Base-by-base conservation (phyloP, 2,888 invertebrate species). In the Xestia xanthographa region DNA sequence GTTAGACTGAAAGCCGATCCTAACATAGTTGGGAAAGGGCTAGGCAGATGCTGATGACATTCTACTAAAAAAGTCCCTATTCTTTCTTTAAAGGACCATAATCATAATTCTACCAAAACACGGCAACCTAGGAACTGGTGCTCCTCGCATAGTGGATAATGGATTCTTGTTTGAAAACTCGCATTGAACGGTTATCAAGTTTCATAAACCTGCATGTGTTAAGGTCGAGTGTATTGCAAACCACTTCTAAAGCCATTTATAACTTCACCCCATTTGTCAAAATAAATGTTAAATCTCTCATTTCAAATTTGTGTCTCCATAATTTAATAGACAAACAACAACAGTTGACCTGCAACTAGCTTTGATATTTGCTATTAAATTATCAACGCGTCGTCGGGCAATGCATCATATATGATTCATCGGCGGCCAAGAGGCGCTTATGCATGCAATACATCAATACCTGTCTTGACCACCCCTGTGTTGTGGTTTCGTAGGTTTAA, bases 331-430 rank as follows among this genome's bases (percentile, higher is more conserved):
- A 34, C 20, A 14, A 60, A 26, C 38, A 20, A 9, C 12, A 43
- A 9, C 76, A 66, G 38, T 75, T 75, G 29, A 75, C 66, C 45
- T 48, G 20, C 11, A 38, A 43, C 34, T 58, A 2, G 63, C n/a
- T 38, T 66, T 63, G 41, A 68, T 75, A 69, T 62, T 72, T 62
- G 48, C 56, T 69, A 71, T 71, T 65, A 48, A 82, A 75, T 82
- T 75, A 82, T 60, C 48, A 75, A 50, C 58, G 56, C 45, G 41
- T 67, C 38, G 45, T 17, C 53, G 17, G 17, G 75, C 81, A 67
- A 82, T 82, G 68, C 43, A 82, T 82, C 82, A 85, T 43, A 62
- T 50, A 72, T 85, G 85, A 82, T 85, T 82, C 82, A 82, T 82
- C 53, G 82, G 50, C 17, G 69, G 56, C 63, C 77, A 62, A 63